A percentile compares a stretch with the other conserved stretches of the same genome.
Evolutionary conservation across 2,888 invertebrate genomes (phyloP).

Genomic region (Apotomis betuletana): DNA sequence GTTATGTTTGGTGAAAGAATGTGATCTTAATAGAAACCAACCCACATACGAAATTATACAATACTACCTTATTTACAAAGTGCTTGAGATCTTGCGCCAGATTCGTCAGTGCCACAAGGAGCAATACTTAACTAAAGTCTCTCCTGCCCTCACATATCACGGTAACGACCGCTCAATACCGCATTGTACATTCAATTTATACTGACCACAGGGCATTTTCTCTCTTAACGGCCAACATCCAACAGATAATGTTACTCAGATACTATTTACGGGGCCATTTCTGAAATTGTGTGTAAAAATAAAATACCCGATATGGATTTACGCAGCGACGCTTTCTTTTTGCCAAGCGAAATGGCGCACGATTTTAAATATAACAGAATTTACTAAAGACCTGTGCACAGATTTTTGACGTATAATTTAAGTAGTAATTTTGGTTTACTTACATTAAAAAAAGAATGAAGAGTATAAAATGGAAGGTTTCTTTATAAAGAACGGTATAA

Average conservation of each 20-base stretch:
- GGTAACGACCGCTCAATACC: slow-evolving; percentile 70
- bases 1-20: too few relatives aligned
- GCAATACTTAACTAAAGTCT: slow-evolving; percentile 53
- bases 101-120: slow-evolving; percentile 49
- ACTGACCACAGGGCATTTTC: slow-evolving; percentile 71
- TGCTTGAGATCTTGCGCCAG: slow-evolving; percentile 30
- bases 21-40: too few relatives aligned
- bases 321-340: slow-evolving; percentile 7
- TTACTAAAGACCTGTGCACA: too few relatives aligned
- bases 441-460: too few relatives aligned
- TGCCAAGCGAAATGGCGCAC: slow-evolving; percentile 1
- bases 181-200: slow-evolving; percentile 74
- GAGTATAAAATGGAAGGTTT: too few relatives aligned
- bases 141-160: slow-evolving; percentile 64
- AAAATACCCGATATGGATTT: slow-evolving; percentile 40
- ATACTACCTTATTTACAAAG: neutral
- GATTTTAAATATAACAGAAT: neutral
- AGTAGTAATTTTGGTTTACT: too few relatives aligned
- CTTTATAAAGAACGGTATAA: too few relatives aligned
- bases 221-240: slow-evolving; percentile 51
- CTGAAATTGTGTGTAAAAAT: slow-evolving; percentile 55
- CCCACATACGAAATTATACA: too few relatives aligned
- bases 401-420: too few relatives aligned
- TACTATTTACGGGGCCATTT: slow-evolving; percentile 62
- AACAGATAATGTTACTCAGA: slow-evolving; percentile 50